Conservation (phyloP, 92 coral and sea anemone species). For the Phymanthus crucifer region DNA sequence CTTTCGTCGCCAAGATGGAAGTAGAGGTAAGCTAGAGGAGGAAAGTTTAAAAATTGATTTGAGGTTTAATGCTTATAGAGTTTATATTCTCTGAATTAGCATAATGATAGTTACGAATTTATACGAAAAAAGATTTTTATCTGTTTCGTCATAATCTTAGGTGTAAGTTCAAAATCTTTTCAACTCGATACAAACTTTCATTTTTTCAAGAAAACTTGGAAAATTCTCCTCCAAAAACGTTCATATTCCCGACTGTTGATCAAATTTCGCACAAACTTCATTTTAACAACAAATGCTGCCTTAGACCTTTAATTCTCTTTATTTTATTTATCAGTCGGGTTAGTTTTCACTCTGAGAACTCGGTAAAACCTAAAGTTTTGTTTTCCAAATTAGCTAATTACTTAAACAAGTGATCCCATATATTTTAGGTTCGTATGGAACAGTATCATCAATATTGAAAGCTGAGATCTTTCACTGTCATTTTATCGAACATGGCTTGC, state of each 20-base stretch:
- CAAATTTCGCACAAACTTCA: not conserved
- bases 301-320: not conserved
- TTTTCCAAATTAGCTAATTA: not conserved
- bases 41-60: not conserved
- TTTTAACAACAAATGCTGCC: not conserved
- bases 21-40: slow-evolving; percentile 14
- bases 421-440: too few relatives aligned
- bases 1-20: not conserved
- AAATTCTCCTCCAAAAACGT: too few relatives aligned
- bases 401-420: not conserved
- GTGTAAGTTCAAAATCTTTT: not conserved
- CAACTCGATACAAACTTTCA: not conserved
- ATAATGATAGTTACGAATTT: not conserved
- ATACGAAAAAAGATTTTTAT: not conserved
- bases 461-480: not conserved
- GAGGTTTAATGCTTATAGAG: not conserved
- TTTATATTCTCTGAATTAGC: not conserved
- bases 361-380: not conserved
- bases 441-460: not conserved
- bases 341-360: not conserved
- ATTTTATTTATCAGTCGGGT: not conserved
- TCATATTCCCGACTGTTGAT: not conserved
- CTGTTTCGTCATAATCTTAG: not conserved
- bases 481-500: not conserved
- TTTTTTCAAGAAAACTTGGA: not conserved